phyloP scores from a whole-genome alignment of 64 coral and sea anemone species.

The Stichodactyla mertensii region DNA sequence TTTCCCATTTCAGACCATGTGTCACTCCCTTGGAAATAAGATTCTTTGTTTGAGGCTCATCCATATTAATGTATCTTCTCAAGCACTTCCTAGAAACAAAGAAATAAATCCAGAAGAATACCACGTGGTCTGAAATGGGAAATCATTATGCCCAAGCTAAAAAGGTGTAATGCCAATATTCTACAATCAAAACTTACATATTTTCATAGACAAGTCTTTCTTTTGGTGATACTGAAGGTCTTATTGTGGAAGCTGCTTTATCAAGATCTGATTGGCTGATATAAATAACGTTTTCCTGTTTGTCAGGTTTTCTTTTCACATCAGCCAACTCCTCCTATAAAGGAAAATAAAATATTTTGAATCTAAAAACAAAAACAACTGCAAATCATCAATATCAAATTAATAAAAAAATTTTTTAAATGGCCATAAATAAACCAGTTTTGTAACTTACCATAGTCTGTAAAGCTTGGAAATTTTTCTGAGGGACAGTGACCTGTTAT shows the following conservation, averaged over 20 bases:
- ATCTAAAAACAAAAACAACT: too few species aligned
- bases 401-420: too few species aligned
- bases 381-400: too few species aligned
- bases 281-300: neutral
- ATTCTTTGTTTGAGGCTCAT: too few species aligned
- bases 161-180: neutral
- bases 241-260: slow-evolving; percentile 34
- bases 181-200: slow-evolving; percentile 54
- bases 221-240: slow-evolving; percentile 63
- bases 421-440: neutral
- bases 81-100: too few species aligned
- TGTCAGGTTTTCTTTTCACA: neutral
- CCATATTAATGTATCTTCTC: too few species aligned
- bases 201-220: slow-evolving; percentile 61
- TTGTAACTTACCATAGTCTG: neutral
- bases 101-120: too few species aligned
- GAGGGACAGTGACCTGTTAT: neutral
- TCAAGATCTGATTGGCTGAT: slow-evolving; percentile 68
- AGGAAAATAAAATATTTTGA: neutral
- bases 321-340: too few species aligned
- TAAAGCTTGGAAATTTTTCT: neutral
- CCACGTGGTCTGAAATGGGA: too few species aligned
- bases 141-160: neutral
- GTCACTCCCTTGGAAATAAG: too few species aligned
- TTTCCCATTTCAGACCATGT: neutral